phyloP scores from a whole-genome alignment of 2,113 vertebrate species.

The Hippopotamus amphibius region DNA sequence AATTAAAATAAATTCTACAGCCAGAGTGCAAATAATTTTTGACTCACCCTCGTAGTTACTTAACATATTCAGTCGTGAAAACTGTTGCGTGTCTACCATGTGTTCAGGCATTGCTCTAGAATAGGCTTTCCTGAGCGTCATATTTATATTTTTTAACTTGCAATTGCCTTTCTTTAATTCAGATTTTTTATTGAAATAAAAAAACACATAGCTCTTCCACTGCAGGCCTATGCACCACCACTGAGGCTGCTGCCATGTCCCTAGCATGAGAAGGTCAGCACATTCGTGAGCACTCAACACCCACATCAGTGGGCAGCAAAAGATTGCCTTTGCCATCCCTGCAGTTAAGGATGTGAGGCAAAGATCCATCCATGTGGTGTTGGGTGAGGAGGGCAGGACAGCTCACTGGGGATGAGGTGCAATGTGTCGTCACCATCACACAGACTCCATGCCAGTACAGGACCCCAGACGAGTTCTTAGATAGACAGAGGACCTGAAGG shows the following conservation, averaged over 20 bases:
- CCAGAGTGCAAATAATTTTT: no score
- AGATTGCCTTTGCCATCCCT: neutral
- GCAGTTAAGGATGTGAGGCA: neutral
- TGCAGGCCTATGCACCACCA: no score
- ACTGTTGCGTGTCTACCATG: neutral
- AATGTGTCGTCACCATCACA: rapidly evolving
- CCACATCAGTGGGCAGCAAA: neutral
- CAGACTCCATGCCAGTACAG: neutral
- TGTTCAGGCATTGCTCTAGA: neutral
- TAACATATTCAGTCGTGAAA: neutral
- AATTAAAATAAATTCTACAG: no score
- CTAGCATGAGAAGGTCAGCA: no score
- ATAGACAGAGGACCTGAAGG: neutral
- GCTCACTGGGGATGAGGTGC: neutral
- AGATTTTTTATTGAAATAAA: neutral
- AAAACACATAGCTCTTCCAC: neutral
- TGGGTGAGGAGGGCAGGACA: neutral
- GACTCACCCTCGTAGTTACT: neutral
- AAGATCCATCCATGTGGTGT: neutral
- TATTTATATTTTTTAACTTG: neutral
- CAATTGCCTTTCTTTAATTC: neutral
- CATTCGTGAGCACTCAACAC: neutral
- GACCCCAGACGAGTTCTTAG: neutral
- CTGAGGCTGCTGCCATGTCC: no score
- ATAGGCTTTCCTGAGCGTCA: neutral